Evolutionary conservation across 2,113 vertebrate genomes (phyloP).

Genomic region (Oceanites oceanicus): DNA sequence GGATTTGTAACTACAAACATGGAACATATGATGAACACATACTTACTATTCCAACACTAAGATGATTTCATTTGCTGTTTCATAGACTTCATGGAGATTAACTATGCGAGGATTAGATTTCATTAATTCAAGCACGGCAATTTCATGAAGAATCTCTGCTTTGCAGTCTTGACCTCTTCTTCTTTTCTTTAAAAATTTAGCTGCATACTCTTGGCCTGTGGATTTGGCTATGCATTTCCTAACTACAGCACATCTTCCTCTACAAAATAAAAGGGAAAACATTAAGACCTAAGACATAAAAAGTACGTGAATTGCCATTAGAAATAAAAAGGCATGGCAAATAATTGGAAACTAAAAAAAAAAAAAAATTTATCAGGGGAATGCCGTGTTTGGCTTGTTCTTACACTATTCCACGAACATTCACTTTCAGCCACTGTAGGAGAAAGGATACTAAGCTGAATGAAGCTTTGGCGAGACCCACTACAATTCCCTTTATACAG

Average conservation of each 20-base stretch:
- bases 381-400: not conserved
- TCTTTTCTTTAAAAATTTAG: slow-evolving; percentile 93
- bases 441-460: not conserved
- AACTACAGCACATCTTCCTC: slow-evolving; percentile 94
- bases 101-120: slow-evolving; percentile 84
- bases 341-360: not conserved
- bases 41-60: slow-evolving; percentile 96
- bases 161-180: slow-evolving; percentile 91
- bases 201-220: slow-evolving; percentile 90
- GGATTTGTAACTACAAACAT: not conserved
- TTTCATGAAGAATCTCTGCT: slow-evolving; percentile 91
- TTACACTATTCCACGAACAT: not conserved
- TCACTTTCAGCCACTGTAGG: not conserved
- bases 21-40: not conserved
- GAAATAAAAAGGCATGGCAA: not conserved
- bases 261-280: slow-evolving; percentile 38
- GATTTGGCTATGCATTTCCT: slow-evolving; percentile 89
- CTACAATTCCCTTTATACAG: not conserved
- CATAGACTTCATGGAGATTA: slow-evolving; percentile 89
- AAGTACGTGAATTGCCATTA: not conserved
- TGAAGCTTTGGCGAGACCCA: not conserved
- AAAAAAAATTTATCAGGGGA: not conserved
- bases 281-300: not conserved
- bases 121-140: slow-evolving; percentile 89
- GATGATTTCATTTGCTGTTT: slow-evolving; percentile 90